Base-by-base conservation (phyloP, 1,140 invertebrate species). In the Eumaeus atala region DNA sequence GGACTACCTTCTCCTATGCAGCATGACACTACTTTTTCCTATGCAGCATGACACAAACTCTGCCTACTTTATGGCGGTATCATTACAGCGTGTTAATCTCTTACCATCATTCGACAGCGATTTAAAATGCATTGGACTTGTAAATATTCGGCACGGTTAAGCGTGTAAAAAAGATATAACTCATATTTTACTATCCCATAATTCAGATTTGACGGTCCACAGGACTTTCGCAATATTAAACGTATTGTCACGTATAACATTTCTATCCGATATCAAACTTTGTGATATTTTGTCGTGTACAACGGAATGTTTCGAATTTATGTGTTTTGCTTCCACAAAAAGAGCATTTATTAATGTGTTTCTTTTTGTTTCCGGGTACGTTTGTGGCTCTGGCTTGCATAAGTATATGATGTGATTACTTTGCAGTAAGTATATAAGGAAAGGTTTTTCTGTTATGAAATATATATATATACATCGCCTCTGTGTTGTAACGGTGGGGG, bases 131-230 rank as follows among this genome's bases (percentile, higher is more conserved):
- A 28, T 6, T 2, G 6, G 6, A 16, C 17, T 16, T 8, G 12
- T 9, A 44, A 44, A 44, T 44, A 16, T 44, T 44, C 40, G 17
- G 40, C 40, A 6, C 3, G 14, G 6, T 44, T 44, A 14, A 44
- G 16, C 12, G 40, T 44, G 16, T 16, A 44, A 44, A 44, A 44
- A 44, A 44, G 40, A 44, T 44, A 16, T 7, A 44, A 44, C 40
- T 16, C 40, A 44, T 44, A 44, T 44, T 44, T 44, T 44, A 44
- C 16, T 44, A 44, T 44, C 40, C 40, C 40, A 44, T 44, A 44
- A 44, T 44, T 44, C 40, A 44, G 14, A 44, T 44, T 44, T 44
- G 40, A 44, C 40, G 40, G 35, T 37, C 12, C 17, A 14, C 17
- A 16, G 40, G 40, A 44, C 40, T 44, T 44, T 44, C 16, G 12